Evolutionary conservation across 2,113 vertebrate species (phyloP).

Genomic region (Megaptera novaeangliae): DNA sequence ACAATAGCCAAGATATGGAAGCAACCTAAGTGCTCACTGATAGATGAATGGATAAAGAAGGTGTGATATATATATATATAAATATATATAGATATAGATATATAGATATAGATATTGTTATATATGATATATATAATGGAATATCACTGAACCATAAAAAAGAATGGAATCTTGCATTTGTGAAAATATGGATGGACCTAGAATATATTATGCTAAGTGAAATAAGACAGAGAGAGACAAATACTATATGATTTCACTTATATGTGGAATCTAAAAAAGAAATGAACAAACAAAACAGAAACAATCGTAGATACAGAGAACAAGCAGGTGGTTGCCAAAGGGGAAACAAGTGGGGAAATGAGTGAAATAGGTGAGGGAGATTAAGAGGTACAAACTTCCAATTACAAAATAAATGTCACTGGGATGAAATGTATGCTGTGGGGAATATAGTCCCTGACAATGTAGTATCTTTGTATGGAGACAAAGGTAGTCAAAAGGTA

Average conservation of each 20-base stretch:
- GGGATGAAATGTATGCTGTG: neutral
- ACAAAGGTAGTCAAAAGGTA: neutral
- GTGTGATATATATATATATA: neutral
- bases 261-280: neutral
- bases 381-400: neutral
- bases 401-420: neutral
- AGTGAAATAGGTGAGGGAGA: neutral
- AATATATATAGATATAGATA: neutral
- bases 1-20: neutral
- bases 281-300: neutral
- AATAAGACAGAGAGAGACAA: neutral
- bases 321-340: neutral
- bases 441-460: neutral
- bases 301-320: neutral
- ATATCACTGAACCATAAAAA: neutral
- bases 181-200: neutral
- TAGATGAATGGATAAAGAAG: neutral
- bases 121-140: neutral
- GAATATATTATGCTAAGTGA: neutral
- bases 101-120: too few species aligned
- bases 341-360: neutral
- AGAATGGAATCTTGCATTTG: neutral
- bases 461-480: neutral
- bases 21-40: neutral
- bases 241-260: neutral